Evolutionary conservation across 1,140 invertebrate species (phyloP), one percentile per base, ranked within the genome.

Genomic region (Orius insidiosus): DNA sequence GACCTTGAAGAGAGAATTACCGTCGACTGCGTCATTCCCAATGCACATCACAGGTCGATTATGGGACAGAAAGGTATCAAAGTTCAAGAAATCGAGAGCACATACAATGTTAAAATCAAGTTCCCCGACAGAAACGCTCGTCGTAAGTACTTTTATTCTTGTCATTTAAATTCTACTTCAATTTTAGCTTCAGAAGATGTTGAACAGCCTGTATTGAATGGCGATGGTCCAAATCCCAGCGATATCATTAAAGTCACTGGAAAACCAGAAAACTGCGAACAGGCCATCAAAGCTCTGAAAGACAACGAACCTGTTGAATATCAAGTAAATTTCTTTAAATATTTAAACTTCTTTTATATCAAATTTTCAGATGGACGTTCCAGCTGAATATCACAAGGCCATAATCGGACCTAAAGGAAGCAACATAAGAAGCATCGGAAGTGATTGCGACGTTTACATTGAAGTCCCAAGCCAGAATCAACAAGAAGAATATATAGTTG

Each of bases 361-460:
- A 7, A 24, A 24, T 24, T n/a, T 61, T 43, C 58, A 76, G 64
- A 75, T 94, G 31, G 70, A 73, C 52, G 85, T 97, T 45, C 85
- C 89, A 11, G 87, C 80, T 63, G 88, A 95, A 59, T 75, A 90
- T 56, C 93, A 97, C 65, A 74, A 88, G 48, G 79, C 80, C 13
- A 88, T 98, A 50, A 94, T 97, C 59, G 94, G 93, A 3, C 78
- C 83, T 54, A 89, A 87, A 55, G 89, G 93, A 31, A 75, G 78
- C 54, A 85, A 88, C 60, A 83, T 93, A 1, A 73, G 83, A 13
- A 75, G 80, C 53, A 70, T 97, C 56, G 95, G 93, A 87, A 78
- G 84, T 47, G 75, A 73, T 16, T 82, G 78, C 60, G 83, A 92
- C 63, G 89, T 95, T 5, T 85, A 87, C 56, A 87, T 95, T 51